Base-by-base conservation (phyloP, 2,113 vertebrate genomes). In the Sinocyclocheilus maitianheensis region DNA sequence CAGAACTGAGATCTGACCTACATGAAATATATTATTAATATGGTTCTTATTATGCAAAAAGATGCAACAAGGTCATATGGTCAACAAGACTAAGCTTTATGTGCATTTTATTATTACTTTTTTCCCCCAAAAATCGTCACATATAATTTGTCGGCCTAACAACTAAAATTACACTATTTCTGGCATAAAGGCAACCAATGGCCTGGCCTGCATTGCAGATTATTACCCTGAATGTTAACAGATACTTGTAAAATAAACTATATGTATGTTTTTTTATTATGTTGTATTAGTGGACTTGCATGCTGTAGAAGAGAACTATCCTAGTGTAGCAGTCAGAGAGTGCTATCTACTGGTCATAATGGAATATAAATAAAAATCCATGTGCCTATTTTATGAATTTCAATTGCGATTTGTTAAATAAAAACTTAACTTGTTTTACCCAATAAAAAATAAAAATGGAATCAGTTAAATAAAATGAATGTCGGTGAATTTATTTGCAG, bases 281-380 rank as follows among this genome's bases (percentile, higher is more conserved):
- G 13, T 53, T 53, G 13, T 53, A 10, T 46, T 46, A 53, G 51
- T 53, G 51, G 13, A 53, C 1, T 53, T 53, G 13, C 13, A 9
- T 18, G 22, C 16, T 48, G 11, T 34, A 71, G 34, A 40, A 40
- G 5, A 43, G 11, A 80, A 62, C 11, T 37, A 14, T 46, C 30
- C 13, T 2, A 34, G 3, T 37, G 20, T 13, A 58, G 24, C 13
- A 77, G 72, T 82, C 72, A 77, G 62, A 88, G 16, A 78, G 3
- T 40, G 87, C 72, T 84, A 85, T 40, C 78, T 1, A 40, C 62
- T 88, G 87, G 14, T 51, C 13, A 58, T 69, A 2, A 20, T 4
- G 1, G 53, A 37, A 85, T 18, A 0, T 67, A 53, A 65, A 79
- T 37, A 72, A 24, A 34, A 72, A 40, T 72, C 1, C 14, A 37